Evolutionary conservation across 2,888 invertebrate genomes (phyloP).

Genomic region (Drosophila incognita): DNA sequence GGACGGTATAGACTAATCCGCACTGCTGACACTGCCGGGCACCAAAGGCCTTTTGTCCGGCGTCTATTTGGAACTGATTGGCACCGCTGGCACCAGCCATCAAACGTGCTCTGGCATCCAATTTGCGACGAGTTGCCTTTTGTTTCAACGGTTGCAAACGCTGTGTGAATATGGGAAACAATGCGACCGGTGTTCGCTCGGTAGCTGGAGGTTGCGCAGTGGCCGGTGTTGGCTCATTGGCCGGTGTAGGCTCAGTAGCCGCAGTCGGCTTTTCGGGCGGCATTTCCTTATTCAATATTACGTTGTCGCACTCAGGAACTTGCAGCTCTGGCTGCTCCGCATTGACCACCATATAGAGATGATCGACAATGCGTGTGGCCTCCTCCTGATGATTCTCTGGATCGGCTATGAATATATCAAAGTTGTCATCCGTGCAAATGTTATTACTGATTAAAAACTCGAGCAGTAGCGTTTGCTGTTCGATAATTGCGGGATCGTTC

Average conservation of each 20-base stretch:
- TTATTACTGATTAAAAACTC: slow-evolving; percentile 83
- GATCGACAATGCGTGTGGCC: slow-evolving; percentile 81
- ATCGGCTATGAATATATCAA: slow-evolving; percentile 83
- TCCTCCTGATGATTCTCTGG: slow-evolving; percentile 83
- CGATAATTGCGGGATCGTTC: slow-evolving; percentile 76
- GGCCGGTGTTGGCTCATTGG: background rate
- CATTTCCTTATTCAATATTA: background rate
- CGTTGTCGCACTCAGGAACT: background rate
- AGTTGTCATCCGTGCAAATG: slow-evolving; percentile 84
- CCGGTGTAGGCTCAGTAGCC: background rate
- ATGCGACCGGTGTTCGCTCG: slow-evolving; percentile 59
- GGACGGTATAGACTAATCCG: slow-evolving; percentile 85
- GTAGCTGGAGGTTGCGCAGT: background rate
- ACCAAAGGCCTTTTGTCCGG: slow-evolving; percentile 93
- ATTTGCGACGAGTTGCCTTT: slow-evolving; percentile 82
- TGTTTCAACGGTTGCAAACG: slow-evolving; percentile 69
- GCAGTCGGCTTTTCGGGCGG: no score
- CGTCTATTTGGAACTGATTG: slow-evolving; percentile 92
- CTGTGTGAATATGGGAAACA: slow-evolving; percentile 85
- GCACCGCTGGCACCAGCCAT: slow-evolving; percentile 84
- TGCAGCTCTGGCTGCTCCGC: slow-evolving; percentile 38
- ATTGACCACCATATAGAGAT: slow-evolving; percentile 75
- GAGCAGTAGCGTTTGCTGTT: slow-evolving; percentile 81
- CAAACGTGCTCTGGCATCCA: slow-evolving; percentile 52
- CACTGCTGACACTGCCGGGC: slow-evolving; percentile 91